Percentiles rank a stretch among this genome's conserved stretches.
phyloP scores from a whole-genome alignment of 1,140 invertebrate genomes.

The Polyergus mexicanus region DNA sequence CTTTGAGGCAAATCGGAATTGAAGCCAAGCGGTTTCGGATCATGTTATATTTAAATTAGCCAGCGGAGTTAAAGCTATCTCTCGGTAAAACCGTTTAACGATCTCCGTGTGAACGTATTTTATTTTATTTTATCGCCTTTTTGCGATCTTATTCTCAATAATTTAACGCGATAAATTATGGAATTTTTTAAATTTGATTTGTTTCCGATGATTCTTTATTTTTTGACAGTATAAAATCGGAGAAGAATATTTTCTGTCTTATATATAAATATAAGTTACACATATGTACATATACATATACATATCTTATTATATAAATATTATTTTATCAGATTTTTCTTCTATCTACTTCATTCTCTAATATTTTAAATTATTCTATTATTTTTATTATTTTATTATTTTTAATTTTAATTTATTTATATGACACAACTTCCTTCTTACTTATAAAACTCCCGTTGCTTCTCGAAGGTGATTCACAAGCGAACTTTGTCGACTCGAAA shows the following conservation, averaged over 20 bases:
- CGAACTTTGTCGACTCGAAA: conserved; percentile 39
- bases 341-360: not conserved
- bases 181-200: not conserved
- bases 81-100: not conserved
- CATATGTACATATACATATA: not conserved
- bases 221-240: not conserved
- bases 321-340: not conserved
- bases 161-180: not conserved
- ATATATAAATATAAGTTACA: not conserved
- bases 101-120: conserved; percentile 6
- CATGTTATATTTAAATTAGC: conserved; percentile 19
- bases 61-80: conserved; percentile 16
- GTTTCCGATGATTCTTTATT: not conserved
- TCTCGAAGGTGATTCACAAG: conserved; percentile 31
- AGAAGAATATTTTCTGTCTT: too few species aligned
- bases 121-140: not conserved
- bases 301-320: not conserved
- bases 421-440: conserved; percentile 11
- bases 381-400: not conserved
- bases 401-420: conserved; percentile 31
- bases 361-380: too few species aligned
- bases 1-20: conserved; percentile 54
- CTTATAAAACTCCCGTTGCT: not conserved
- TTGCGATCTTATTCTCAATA: not conserved
- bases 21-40: conserved; percentile 7